Evolutionary conservation across 2,797 vertebrate species (phyloP).

Genomic region (Sebastes goodei): DNA sequence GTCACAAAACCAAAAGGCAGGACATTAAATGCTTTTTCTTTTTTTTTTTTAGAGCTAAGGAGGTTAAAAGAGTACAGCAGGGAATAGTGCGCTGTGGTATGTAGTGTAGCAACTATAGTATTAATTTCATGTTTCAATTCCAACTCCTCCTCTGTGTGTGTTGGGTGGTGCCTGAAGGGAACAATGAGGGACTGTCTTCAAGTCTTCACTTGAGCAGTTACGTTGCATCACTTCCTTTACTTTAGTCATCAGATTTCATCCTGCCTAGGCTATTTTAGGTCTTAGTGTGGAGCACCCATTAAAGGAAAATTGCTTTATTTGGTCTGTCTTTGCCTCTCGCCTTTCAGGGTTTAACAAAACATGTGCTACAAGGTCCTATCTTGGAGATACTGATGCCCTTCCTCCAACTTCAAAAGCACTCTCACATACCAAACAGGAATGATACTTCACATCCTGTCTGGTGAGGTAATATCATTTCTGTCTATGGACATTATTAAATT

Average conservation of each 20-base stretch:
- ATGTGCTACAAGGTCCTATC: neutral
- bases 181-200: conserved; percentile 76
- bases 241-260: conserved; percentile 37
- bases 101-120: conserved; percentile 48
- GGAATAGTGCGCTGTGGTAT: conserved; percentile 35
- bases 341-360: conserved; percentile 57
- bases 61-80: neutral
- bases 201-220: conserved; percentile 54
- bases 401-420: conserved; percentile 2
- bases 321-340: neutral
- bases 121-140: conserved; percentile 38
- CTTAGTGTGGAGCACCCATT: neutral
- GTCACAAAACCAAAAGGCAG: conserved; percentile 21
- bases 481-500: neutral
- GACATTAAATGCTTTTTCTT: neutral
- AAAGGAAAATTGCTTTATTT: conserved; percentile 6
- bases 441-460: neutral
- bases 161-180: conserved; percentile 61
- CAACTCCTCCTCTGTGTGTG: conserved; percentile 50
- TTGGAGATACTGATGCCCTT: neutral
- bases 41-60: neutral
- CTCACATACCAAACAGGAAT: neutral
- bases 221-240: conserved; percentile 71
- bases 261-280: conserved; percentile 56
- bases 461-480: neutral